Evolutionary conservation across 2,888 invertebrate species (phyloP), one percentile per base, ranked within the genome.

Genomic region (Dione vanillae): DNA sequence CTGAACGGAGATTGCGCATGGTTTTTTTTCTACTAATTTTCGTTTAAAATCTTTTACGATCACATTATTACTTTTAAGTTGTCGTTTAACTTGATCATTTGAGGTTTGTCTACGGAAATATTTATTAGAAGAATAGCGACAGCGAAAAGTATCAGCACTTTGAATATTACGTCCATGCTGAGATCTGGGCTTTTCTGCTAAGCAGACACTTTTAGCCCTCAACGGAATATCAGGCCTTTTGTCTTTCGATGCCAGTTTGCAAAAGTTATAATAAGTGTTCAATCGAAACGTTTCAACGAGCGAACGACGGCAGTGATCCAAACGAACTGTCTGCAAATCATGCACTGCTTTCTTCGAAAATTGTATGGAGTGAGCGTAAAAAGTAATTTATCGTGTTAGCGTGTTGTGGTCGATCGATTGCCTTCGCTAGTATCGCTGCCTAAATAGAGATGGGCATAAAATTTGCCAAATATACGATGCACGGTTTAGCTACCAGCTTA

Each of bases 301-400:
- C 85, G 85, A 80, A 80, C 83, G 81, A 76, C 78, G 77, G 75
- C 78, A 78, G 78, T 81, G 78, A 79, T 76, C 81, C 78, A 82
- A 84, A 84, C 80, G 82, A 87, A 88, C 89, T 87, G 86, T 80
- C 82, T 79, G 80, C 82, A 82, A 83, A 83, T 82, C 88, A 85
- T 86, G 85, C 82, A 81, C 75, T 77, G 80, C 78, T 80, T 82
- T 82, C 85, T 84, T 83, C 83, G 83, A 82, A 78, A 79, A 84
- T 80, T 83, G 82, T 81, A 79, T 81, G 74, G 78, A 86, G 83
- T 81, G 83, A 84, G 80, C 85, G 85, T 86, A 90, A 91, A 92
- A 92, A 92, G 89, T 91, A 88, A 90, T 88, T 89, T 88, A 91
- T 91, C 83, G 88, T 77, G 79, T 83, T 91, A 75, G 91, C 92